Evolutionary conservation across 1,140 invertebrate species (phyloP).

Genomic region (Hypsibius dujardini): DNA sequence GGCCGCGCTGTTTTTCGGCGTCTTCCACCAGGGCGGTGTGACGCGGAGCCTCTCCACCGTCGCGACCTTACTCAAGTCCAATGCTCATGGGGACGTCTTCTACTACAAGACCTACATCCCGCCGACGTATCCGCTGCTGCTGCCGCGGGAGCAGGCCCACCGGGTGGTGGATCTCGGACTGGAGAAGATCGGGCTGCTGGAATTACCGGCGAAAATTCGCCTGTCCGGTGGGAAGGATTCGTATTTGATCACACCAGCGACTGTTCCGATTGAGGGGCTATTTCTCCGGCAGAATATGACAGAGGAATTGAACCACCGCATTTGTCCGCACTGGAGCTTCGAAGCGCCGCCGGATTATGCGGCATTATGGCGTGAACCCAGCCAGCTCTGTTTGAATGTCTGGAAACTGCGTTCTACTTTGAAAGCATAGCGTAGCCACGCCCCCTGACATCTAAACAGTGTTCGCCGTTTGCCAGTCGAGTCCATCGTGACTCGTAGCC

Average conservation of each 20-base stretch:
- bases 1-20: slow-evolving; percentile 58
- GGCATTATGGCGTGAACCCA: neutral
- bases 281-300: neutral
- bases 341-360: neutral
- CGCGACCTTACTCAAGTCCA: slow-evolving; percentile 36
- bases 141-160: slow-evolving; percentile 31
- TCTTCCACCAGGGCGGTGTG: slow-evolving; percentile 66
- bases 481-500: too few species aligned
- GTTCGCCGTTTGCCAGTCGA: too few species aligned
- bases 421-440: too few species aligned
- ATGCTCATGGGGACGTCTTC: slow-evolving; percentile 47
- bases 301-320: neutral
- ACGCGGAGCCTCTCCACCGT: slow-evolving; percentile 47
- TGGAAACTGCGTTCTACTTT: too few species aligned
- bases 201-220: neutral
- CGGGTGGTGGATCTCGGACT: neutral
- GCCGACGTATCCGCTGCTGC: slow-evolving; percentile 54
- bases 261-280: neutral
- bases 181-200: neutral
- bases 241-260: neutral
- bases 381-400: neutral
- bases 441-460: too few species aligned
- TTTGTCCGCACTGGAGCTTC: slow-evolving; percentile 13
- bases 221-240: neutral
- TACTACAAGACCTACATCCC: slow-evolving; percentile 67